Percentiles rank a stretch among this genome's conserved stretches.
phyloP scores from a whole-genome alignment of 2,797 vertebrate genomes.

The Alauda arvensis region DNA sequence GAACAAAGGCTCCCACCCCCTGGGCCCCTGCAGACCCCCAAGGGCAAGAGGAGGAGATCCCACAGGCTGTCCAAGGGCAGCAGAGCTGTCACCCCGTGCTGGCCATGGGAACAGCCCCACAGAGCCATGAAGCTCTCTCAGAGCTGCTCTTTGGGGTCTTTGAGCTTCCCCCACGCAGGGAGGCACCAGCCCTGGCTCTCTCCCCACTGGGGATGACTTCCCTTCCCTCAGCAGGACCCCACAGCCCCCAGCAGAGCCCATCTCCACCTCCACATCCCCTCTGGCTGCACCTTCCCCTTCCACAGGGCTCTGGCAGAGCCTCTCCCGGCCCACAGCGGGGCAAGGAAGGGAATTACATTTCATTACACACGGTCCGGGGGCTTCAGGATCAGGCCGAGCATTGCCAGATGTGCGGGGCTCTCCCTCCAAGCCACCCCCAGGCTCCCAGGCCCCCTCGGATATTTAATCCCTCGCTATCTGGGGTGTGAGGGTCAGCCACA shows the following conservation, averaged over 20 bases:
- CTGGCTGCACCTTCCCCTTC: not conserved
- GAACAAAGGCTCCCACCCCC: not conserved
- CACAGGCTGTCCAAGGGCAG: not conserved
- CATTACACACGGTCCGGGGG: not conserved
- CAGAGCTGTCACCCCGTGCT: not conserved
- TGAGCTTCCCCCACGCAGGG: not conserved
- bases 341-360: not conserved
- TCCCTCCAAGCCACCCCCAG: not conserved
- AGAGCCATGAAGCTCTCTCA: accelerated
- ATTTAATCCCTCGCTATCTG: constrained; percentile 12
- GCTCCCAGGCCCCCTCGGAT: not conserved
- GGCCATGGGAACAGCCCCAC: accelerated
- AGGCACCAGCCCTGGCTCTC: not conserved
- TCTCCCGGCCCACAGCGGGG: not conserved
- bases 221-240: not conserved
- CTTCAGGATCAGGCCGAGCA: not conserved
- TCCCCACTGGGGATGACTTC: not conserved
- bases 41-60: not conserved
- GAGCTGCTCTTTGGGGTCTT: not conserved
- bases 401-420: constrained; percentile 45
- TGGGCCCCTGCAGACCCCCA: no score
- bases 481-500: not conserved
- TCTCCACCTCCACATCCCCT: not conserved
- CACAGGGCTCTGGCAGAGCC: not conserved
- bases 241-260: not conserved